Evolutionary conservation across 1,140 invertebrate genomes (phyloP), one percentile per base, ranked within the genome.

Genomic region (Hermetia illucens): DNA sequence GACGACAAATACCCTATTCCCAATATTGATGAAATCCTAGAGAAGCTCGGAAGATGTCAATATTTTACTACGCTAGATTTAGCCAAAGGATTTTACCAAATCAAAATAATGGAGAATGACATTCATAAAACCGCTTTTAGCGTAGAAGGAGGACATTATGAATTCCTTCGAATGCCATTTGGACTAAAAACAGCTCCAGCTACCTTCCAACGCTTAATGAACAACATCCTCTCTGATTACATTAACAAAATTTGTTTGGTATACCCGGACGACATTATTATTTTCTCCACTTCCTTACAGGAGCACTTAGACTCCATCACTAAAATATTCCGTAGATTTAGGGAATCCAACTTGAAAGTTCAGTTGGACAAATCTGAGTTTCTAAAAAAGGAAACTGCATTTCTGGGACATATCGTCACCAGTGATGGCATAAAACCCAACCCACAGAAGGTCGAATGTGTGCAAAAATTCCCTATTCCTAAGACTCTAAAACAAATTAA

Each of bases 21-120:
- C 13, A 48, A 46, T 21, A 65, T 65, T 25, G 52, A 59, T 21
- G 52, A 59, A 10, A 49, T 46, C 12, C 41, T 68, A 17, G 52
- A 60, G 39, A 38, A 36, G 3, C 30, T 68, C 19, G 44, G 41
- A 2, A 50, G 46, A 3, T 33, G 44, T 5, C 42, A 43, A 13
- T 55, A 44, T 31, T 65, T 66, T 39, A 48, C 51, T 4, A 49
- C 52, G 0, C 38, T 68, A 3, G 64, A 69, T 46, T 33, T 66
- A 6, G 47, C 44, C 0, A 53, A 46, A 19, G 68, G 70, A 1
- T 72, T 63, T 46, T 64, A 63, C 53, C 67, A 74, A 47, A 54
- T 72, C n/a, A 21, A 40, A 40, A 48, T 70, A 9, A 47, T 51
- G 4, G 29, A 42, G 30, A 36, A 45, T 5, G 52, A 64, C 43